Percentiles rank a stretch among this genome's conserved stretches.
phyloP scores from a whole-genome alignment of 2,888 invertebrate genomes.

The Tipula vernalis region DNA sequence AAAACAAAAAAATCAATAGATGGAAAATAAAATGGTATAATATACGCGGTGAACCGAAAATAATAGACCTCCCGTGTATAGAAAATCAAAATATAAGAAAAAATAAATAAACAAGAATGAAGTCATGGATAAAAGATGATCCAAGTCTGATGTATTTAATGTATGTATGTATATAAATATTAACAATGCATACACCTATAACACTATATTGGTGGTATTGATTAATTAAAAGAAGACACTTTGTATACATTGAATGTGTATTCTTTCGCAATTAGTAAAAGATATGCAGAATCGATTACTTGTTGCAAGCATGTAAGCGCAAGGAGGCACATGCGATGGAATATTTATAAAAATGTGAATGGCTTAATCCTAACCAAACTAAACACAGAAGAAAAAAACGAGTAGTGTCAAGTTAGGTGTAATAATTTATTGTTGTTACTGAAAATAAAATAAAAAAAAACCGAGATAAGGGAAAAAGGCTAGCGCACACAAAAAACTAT shows the following conservation, averaged over 20 bases:
- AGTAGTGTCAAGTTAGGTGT: slow-evolving; percentile 4
- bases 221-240: background rate
- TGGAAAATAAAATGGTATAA: background rate
- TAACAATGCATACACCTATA: background rate
- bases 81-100: background rate
- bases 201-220: background rate
- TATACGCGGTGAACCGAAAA: background rate
- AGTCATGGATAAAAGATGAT: background rate
- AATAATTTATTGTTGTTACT: background rate
- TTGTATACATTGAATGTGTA: background rate
- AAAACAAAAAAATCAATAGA: background rate
- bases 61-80: slow-evolving; percentile 4
- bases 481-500: background rate
- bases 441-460: background rate
- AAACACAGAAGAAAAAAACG: background rate
- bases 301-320: background rate
- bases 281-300: background rate
- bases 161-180: background rate
- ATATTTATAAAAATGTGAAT: background rate
- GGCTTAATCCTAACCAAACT: background rate
- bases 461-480: background rate
- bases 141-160: background rate
- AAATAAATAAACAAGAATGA: background rate
- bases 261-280: background rate
- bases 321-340: background rate